Evolutionary conservation across 37 sponge, comb jelly and placozoan genomes (phyloP), one percentile per base, ranked within the genome.

Genomic region (Corticium candelabrum): DNA sequence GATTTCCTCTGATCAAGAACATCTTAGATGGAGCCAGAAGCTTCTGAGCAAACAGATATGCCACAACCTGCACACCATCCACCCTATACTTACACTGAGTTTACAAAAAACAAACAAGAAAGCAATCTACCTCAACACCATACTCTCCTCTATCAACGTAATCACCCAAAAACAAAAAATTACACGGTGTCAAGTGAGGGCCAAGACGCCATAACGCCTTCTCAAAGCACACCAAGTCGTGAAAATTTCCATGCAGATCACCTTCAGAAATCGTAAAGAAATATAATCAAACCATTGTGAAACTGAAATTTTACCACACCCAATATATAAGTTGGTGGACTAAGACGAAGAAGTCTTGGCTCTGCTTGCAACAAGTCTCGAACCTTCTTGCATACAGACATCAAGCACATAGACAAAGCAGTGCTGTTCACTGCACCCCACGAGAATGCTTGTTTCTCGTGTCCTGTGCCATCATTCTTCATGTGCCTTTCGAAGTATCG

Each of bases 201-300:
- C 92, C 92, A 90, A 91, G 89, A 36, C 96, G 76, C 96, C 96
- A 96, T 43, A 96, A 76, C 41, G 87, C 90, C 85, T 96, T 96
- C 83, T 96, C 96, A 84, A 96, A 96, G 35, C 90, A 89, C 31
- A 91, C 77, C 39, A 96, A 81, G 72, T 96, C 96, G 40, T 85
- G 96, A 72, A 91, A 96, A 75, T 96, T 96, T 39, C 96, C 96
- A 72, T 96, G 96, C 39, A 96, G 78, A 70, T 96, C 96, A 80
- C 93, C 93, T 92, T 37, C 27, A 76, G 2, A 78, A 37, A n/a
- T n/a, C 36, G n/a, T n/a, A n/a, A n/a, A n/a, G n/a, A 50, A 50
- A 21, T 50, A 11, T 50, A 27, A 21, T 21, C 62, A 11, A 21
- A 50, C 11, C 11, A 27, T 21, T 11, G 62, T 50, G 15, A 50